Percentiles rank a stretch among this genome's conserved stretches.
Evolutionary conservation across 2,888 invertebrate species (phyloP).

Genomic region (Flexamia atlantica): DNA sequence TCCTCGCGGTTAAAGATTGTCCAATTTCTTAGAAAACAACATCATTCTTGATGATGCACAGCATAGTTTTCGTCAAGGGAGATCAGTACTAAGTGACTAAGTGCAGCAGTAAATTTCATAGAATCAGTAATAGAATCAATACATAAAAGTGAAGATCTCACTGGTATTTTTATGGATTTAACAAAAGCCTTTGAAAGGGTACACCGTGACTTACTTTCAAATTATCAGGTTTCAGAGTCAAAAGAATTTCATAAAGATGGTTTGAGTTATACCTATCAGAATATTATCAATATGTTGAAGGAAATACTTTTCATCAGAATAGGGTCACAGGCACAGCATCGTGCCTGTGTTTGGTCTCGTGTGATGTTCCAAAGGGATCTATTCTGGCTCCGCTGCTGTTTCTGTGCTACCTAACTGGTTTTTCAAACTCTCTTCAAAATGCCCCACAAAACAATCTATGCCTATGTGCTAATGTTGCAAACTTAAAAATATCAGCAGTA

Average conservation of each 20-base stretch:
- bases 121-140: conserved; percentile 7
- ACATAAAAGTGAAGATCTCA: background rate
- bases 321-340: background rate
- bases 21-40: background rate
- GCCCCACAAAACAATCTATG: background rate
- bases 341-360: background rate
- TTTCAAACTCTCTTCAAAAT: background rate
- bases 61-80: conserved; percentile 14
- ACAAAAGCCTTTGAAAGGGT: conserved; percentile 11
- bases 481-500: conserved; percentile 2
- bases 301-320: background rate
- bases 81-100: background rate
- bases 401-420: conserved; percentile 9
- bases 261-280: conserved; percentile 1
- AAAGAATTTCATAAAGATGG: background rate
- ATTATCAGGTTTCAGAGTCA: background rate
- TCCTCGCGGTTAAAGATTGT: too few relatives aligned
- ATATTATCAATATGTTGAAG: background rate
- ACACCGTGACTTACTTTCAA: background rate
- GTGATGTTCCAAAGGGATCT: background rate
- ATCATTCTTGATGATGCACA: conserved; percentile 1
- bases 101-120: background rate
- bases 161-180: background rate
- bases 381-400: background rate
- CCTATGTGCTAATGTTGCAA: background rate